Evolutionary conservation across 2,113 vertebrate species (phyloP).

Genomic region (Lethenteron camtschaticum): DNA sequence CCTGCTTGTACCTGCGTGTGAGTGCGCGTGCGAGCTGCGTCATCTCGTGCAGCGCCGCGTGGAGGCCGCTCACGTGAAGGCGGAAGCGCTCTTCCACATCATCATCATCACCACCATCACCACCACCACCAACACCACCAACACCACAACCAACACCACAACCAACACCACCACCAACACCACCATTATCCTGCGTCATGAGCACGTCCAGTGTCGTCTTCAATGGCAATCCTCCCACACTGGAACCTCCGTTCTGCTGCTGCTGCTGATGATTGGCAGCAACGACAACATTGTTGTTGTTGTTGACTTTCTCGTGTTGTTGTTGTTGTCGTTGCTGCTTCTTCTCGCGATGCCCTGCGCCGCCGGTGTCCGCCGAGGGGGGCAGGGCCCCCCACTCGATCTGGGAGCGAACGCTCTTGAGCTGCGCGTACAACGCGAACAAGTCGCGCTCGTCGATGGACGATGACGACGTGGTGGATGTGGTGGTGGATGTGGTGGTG

Average conservation of each 20-base stretch:
- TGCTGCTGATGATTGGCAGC: no score
- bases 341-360: conserved; percentile 16
- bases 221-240: no score
- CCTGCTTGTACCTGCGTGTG: conserved; percentile 81
- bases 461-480: conserved; percentile 20
- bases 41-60: conserved; percentile 67
- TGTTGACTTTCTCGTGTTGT: no score
- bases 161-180: no score
- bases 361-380: conserved; percentile 21
- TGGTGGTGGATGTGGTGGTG: conserved; percentile 18
- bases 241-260: no score
- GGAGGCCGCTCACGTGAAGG: conserved; percentile 67
- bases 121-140: no score
- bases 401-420: conserved; percentile 77
- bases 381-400: conserved; percentile 78
- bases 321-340: conserved; percentile 9
- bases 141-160: no score
- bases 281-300: no score
- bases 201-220: no score
- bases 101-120: conserved; percentile 25
- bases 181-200: conserved; percentile 22
- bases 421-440: conserved; percentile 66
- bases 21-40: conserved; percentile 67
- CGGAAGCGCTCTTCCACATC: conserved; percentile 74
- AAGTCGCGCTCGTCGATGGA: conserved; percentile 44